Evolutionary conservation across 1,140 invertebrate species (phyloP).

Genomic region (Portunus trituberculatus): DNA sequence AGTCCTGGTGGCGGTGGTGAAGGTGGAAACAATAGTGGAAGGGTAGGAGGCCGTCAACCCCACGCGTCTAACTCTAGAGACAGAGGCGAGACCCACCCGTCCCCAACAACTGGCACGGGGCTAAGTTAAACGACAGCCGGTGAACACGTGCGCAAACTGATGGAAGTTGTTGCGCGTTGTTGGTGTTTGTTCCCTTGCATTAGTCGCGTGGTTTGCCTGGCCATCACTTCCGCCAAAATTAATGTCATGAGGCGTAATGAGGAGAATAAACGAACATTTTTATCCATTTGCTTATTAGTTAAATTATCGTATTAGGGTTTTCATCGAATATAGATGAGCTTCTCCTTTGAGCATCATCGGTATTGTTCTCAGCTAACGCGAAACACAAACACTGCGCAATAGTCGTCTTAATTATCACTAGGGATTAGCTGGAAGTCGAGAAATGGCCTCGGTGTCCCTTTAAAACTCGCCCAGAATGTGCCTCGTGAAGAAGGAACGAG

Average conservation of each 20-base stretch:
- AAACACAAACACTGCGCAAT: neutral
- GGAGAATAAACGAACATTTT: neutral
- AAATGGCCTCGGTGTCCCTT: neutral
- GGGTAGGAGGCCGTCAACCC: neutral
- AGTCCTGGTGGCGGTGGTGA: neutral
- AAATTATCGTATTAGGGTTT: neutral
- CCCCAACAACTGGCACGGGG: neutral
- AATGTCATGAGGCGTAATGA: constrained; percentile 9
- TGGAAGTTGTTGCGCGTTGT: neutral
- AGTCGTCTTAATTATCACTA: neutral
- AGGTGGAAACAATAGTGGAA: neutral
- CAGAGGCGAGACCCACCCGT: neutral
- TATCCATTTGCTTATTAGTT: neutral
- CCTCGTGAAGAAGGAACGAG: too few species aligned
- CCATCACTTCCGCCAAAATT: neutral
- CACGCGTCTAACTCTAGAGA: neutral
- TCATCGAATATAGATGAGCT: neutral
- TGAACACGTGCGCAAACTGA: neutral
- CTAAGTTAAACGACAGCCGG: neutral
- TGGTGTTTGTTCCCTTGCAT: neutral
- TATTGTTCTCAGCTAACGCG: neutral
- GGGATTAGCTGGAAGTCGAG: neutral
- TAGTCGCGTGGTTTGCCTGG: neutral
- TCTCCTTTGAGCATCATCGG: neutral
- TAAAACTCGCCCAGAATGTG: too few species aligned